Evolutionary conservation across 2,888 invertebrate species (phyloP).

Genomic region (Lasioglossum vierecki): DNA sequence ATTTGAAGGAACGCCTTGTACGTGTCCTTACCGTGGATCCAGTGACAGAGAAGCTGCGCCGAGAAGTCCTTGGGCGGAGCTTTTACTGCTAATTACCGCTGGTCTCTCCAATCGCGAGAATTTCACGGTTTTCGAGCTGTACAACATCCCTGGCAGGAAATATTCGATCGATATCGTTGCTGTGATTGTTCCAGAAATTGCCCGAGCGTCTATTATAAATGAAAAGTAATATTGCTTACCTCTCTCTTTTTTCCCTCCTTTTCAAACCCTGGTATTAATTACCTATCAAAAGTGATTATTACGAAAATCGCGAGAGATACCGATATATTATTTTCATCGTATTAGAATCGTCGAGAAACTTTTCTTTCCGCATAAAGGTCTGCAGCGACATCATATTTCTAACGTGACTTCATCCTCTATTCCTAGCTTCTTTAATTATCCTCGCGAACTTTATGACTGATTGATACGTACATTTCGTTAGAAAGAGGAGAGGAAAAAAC

Average conservation of each 20-base stretch:
- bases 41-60: slow-evolving; percentile 24
- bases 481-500: neutral
- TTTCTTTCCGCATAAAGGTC: neutral
- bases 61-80: slow-evolving; percentile 28
- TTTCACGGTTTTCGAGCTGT: slow-evolving; percentile 34
- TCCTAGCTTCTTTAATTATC: neutral
- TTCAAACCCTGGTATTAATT: too few relatives aligned
- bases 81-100: slow-evolving; percentile 63
- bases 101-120: slow-evolving; percentile 34
- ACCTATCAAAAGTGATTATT: too few relatives aligned
- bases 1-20: slow-evolving; percentile 18
- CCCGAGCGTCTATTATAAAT: neutral
- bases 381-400: neutral
- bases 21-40: slow-evolving; percentile 21
- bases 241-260: neutral
- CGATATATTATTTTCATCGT: neutral
- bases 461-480: neutral
- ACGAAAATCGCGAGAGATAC: too few relatives aligned
- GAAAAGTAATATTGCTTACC: neutral
- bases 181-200: neutral
- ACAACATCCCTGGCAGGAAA: slow-evolving; percentile 14
- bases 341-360: neutral
- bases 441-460: neutral
- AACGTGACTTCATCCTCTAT: neutral
- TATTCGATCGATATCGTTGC: neutral